Conservation (phyloP, 2,113 vertebrate genomes). For the Rallus limicola region DNA sequence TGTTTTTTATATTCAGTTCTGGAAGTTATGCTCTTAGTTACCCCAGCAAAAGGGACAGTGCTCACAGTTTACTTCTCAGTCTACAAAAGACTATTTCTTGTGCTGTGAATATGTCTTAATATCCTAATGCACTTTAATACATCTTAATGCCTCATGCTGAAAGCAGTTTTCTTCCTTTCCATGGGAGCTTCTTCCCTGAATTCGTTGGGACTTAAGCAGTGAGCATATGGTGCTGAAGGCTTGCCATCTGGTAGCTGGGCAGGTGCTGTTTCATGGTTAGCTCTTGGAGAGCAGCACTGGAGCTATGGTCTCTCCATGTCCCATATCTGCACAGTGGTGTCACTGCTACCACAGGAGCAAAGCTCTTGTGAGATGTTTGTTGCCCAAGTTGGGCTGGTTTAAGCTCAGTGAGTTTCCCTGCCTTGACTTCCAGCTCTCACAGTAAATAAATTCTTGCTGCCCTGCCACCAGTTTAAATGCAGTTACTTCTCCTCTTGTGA, state of each 20-base stretch:
- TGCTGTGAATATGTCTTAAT: neutral
- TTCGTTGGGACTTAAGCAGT: neutral
- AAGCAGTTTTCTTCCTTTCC: neutral
- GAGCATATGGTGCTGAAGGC: neutral
- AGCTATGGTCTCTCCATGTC: rapidly evolving
- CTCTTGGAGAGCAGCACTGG: neutral
- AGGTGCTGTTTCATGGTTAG: too few species aligned
- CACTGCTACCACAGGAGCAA: neutral
- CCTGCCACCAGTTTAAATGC: neutral
- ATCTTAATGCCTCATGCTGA: neutral
- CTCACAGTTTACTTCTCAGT: neutral
- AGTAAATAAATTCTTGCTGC: neutral
- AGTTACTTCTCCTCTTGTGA: neutral
- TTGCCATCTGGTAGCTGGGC: neutral
- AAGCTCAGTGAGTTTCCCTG: neutral
- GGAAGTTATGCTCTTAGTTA: neutral
- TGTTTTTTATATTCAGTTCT: neutral
- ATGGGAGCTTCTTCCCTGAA: neutral
- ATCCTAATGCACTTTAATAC: neutral
- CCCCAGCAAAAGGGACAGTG: neutral
- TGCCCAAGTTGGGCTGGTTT: neutral
- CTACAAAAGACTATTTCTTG: neutral
- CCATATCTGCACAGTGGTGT: neutral
- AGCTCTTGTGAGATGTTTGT: neutral
- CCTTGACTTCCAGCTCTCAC: neutral